Evolutionary conservation across 2,797 vertebrate species (phyloP).

Genomic region (Botia almorhae): DNA sequence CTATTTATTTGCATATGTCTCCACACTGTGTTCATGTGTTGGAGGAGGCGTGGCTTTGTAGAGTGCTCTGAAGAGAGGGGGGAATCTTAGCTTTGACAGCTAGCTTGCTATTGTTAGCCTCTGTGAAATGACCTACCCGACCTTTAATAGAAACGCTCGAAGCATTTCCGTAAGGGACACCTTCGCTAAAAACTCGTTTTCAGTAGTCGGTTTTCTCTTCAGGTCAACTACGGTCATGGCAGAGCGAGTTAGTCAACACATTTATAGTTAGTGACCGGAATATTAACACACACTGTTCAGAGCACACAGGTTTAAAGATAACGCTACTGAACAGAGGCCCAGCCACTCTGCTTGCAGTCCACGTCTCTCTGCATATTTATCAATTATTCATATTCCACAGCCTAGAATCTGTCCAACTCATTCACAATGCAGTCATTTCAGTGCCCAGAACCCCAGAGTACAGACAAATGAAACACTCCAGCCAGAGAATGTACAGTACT

Average conservation of each 20-base stretch:
- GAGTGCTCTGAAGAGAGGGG: too few relatives aligned
- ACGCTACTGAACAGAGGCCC: not conserved
- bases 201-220: too few relatives aligned
- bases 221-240: not conserved
- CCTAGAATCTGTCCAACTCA: constrained; percentile 17
- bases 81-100: too few relatives aligned
- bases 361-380: constrained; percentile 61
- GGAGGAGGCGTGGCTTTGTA: too few relatives aligned
- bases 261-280: not conserved
- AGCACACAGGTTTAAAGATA: not conserved
- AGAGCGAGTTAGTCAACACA: too few relatives aligned
- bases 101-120: too few relatives aligned
- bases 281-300: not conserved
- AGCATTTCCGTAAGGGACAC: too few relatives aligned
- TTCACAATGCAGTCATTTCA: constrained; percentile 32
- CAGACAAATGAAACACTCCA: constrained; percentile 20
- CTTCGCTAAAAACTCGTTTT: too few relatives aligned
- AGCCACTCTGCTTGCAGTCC: constrained; percentile 73
- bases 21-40: too few relatives aligned
- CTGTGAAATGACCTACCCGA: too few relatives aligned
- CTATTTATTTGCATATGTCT: too few relatives aligned
- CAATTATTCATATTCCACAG: constrained; percentile 71
- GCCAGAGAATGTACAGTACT: not conserved
- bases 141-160: too few relatives aligned
- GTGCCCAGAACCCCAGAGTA: not conserved